Percentiles rank a stretch among this genome's conserved stretches.
phyloP scores from a whole-genome alignment of 2,888 invertebrate species.

The Bimastos eiseni region DNA sequence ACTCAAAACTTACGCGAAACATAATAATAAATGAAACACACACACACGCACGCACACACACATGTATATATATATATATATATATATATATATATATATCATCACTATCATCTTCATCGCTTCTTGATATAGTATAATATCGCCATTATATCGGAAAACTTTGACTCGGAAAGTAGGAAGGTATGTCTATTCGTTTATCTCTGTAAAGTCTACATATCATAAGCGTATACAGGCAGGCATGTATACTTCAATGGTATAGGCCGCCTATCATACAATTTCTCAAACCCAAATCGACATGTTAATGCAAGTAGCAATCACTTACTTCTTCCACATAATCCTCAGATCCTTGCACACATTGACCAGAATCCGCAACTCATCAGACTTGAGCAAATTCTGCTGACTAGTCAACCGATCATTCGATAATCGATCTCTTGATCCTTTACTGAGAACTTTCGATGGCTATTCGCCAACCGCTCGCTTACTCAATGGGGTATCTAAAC shows the following conservation, averaged over 20 bases:
- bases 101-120: no score
- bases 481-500: neutral
- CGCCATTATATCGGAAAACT: no score
- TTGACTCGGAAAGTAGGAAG: no score
- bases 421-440: neutral
- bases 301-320: neutral
- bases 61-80: neutral
- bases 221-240: no score
- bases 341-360: neutral
- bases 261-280: neutral
- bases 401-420: neutral
- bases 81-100: neutral
- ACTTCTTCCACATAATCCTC: slow-evolving; percentile 13
- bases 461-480: neutral
- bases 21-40: no score
- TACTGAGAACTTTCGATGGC: neutral
- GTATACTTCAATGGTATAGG: no score
- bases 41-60: neutral
- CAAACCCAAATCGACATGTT: neutral
- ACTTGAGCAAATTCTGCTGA: neutral
- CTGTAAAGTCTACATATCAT: neutral
- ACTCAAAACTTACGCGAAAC: no score
- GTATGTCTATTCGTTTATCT: neutral
- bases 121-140: no score
- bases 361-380: slow-evolving; percentile 1